A percentile compares a stretch with the other conserved stretches of the same genome.
Conservation (phyloP, 2,797 vertebrate genomes). For the Psittacula derbiana region DNA sequence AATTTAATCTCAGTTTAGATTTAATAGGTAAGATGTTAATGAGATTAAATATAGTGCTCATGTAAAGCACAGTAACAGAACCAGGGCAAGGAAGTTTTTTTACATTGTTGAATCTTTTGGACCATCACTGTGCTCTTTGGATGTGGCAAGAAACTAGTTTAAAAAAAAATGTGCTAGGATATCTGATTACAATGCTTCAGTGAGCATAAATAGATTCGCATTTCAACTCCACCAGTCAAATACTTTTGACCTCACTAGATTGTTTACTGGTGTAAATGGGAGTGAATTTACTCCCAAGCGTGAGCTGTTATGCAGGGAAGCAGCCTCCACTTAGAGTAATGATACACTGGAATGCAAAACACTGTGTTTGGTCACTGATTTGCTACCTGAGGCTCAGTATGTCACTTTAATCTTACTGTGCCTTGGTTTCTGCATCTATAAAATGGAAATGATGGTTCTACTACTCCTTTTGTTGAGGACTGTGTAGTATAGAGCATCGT, state of each 20-base stretch:
- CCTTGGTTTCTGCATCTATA: neutral
- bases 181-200: neutral
- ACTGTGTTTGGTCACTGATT: neutral
- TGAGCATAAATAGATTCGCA: neutral
- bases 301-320: neutral
- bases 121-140: neutral
- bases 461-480: neutral
- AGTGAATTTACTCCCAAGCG: neutral
- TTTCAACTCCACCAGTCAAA: neutral
- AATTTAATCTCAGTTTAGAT: neutral
- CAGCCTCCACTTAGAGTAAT: neutral
- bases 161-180: neutral
- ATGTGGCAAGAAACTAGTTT: neutral
- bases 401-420: neutral
- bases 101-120: neutral
- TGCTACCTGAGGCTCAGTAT: neutral
- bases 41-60: neutral
- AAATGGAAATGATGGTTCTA: neutral
- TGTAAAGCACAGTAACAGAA: neutral
- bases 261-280: neutral
- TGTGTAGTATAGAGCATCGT: neutral
- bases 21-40: neutral
- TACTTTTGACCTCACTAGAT: neutral
- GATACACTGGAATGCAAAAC: neutral
- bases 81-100: neutral